A percentile compares a stretch with the other conserved stretches of the same genome.
Evolutionary conservation across 2,888 invertebrate genomes (phyloP).

Genomic region (Drosophila vallismaia): DNA sequence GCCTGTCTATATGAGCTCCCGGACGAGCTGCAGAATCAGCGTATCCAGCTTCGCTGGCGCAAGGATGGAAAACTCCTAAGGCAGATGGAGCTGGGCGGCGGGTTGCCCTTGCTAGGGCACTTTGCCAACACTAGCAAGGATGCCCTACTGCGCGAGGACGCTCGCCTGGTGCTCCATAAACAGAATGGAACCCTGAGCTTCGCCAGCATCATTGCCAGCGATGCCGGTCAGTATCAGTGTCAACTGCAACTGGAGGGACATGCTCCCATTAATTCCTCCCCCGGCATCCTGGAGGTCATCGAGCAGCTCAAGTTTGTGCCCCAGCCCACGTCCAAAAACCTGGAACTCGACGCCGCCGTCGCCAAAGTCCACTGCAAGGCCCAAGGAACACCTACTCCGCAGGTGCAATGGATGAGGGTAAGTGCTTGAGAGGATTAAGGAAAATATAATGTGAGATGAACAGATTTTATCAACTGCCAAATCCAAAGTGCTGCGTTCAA

Average conservation of each 20-base stretch:
- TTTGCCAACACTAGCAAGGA: constrained; percentile 63
- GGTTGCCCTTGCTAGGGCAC: constrained; percentile 53
- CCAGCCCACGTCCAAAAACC: constrained; percentile 91
- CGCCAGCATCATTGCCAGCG: constrained; percentile 80
- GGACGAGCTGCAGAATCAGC: constrained; percentile 70
- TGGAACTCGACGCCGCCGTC: constrained; percentile 91
- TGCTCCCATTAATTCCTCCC: constrained; percentile 79
- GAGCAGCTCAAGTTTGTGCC: constrained; percentile 94
- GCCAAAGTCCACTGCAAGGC: constrained; percentile 96
- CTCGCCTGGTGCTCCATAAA: constrained; percentile 78
- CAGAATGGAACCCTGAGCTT: constrained; percentile 83
- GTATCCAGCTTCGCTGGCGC: constrained; percentile 86
- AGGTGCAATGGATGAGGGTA: constrained; percentile 85
- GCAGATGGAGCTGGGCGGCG: constrained; percentile 74
- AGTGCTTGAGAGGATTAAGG: constrained; percentile 46
- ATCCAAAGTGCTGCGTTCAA: not conserved
- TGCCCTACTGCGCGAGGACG: constrained; percentile 80
- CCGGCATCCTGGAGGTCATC: constrained; percentile 82
- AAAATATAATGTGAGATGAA: not conserved
- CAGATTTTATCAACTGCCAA: not conserved
- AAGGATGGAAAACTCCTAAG: constrained; percentile 87
- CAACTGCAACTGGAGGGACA: constrained; percentile 83
- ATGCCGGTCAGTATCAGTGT: constrained; percentile 83
- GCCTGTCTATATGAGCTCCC: constrained; percentile 86
- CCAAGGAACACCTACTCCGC: constrained; percentile 87